Percentiles rank a stretch among this genome's conserved stretches.
phyloP scores from a whole-genome alignment of 2,888 invertebrate species.

The Leucophora obtusa region DNA sequence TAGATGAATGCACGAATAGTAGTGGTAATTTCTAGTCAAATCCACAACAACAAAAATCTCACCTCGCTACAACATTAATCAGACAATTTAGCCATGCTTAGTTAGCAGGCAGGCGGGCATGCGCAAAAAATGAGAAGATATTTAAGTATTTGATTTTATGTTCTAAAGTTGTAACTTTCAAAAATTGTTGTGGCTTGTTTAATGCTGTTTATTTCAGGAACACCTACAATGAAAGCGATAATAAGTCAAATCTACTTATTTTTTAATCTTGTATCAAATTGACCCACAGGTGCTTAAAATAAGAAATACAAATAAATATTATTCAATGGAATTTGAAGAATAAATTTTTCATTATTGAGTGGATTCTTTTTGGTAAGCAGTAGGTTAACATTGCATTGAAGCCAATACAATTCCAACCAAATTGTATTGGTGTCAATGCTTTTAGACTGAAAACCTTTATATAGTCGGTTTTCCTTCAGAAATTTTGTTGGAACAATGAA shows the following conservation, averaged over 20 bases:
- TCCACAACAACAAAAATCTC: constrained; percentile 19
- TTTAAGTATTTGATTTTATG: constrained; percentile 31
- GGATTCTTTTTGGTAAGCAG: neutral
- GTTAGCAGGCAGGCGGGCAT: constrained; percentile 30
- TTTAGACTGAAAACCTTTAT: too few relatives aligned
- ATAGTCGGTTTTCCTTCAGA: too few relatives aligned
- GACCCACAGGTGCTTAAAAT: constrained; percentile 54
- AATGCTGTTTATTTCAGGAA: constrained; percentile 38
- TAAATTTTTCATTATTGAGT: constrained; percentile 10
- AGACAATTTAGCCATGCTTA: constrained; percentile 58
- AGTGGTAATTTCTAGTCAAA: neutral
- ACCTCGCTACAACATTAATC: constrained; percentile 59
- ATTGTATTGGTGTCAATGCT: too few relatives aligned
- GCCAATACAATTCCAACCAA: too few relatives aligned
- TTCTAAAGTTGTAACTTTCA: constrained; percentile 36
- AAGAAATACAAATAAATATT: constrained; percentile 37
- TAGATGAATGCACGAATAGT: neutral
- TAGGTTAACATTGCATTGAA: too few relatives aligned
- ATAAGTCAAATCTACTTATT: constrained; percentile 60
- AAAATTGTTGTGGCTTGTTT: constrained; percentile 26
- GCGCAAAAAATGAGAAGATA: constrained; percentile 20
- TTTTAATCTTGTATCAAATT: constrained; percentile 52
- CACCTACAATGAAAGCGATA: constrained; percentile 63
- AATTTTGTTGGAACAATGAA: too few relatives aligned
- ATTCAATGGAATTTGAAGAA: constrained; percentile 42